Base-by-base conservation (phyloP, 1,140 invertebrate genomes). In the Sycophila sp. region DNA sequence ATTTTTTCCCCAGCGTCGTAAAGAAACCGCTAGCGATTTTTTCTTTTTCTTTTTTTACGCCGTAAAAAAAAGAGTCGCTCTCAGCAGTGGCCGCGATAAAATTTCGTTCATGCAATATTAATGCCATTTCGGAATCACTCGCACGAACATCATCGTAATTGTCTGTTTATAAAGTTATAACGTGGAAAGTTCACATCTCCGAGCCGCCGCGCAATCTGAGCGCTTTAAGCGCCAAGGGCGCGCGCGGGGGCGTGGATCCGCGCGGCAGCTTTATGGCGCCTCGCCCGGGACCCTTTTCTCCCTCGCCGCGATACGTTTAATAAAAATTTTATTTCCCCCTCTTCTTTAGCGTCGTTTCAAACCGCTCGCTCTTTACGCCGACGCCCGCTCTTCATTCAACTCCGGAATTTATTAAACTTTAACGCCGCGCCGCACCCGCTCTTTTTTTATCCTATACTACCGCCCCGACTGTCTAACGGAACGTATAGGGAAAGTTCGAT, bases 321-420 rank as follows among this genome's bases (percentile, higher is more conserved):
- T 66, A 45, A 56, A 53, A 56, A 56, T 66, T 45, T 62, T 47
- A 47, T 47, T 32, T n/a, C n/a, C 26, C 26, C 49, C 26, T 60
- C 19, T 42, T 42, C 24, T 10, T 38, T 42, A 55, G 51, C 26
- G 30, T 55, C 30, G 51, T 55, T 55, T 55, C 34, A 55, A 30
- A 30, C 34, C 26, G 8, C 22, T 8, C 8, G 38, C 15, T 55
- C 30, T 64, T 19, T 36, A 38, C 24, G 8, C 13, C 38, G 22
- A 22, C n/a, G 7, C 13, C 36, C 17, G n/a, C 56, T 66, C 38
- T 45, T 56, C 53, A 42, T 66, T 66, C 45, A 56, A 66, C 49
- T 55, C 36, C 1, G 15, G 49, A 65, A 65, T 65, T 65, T 55
- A 65, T 65, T 65, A 65, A 65, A 65, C 32, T 55, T 55, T 55